These are phyloP conservation scores for Thalassarche chlororhynchos DNA, from an alignment of 2,113 vertebrate genomes.

Conservation along the genomic window DNA sequence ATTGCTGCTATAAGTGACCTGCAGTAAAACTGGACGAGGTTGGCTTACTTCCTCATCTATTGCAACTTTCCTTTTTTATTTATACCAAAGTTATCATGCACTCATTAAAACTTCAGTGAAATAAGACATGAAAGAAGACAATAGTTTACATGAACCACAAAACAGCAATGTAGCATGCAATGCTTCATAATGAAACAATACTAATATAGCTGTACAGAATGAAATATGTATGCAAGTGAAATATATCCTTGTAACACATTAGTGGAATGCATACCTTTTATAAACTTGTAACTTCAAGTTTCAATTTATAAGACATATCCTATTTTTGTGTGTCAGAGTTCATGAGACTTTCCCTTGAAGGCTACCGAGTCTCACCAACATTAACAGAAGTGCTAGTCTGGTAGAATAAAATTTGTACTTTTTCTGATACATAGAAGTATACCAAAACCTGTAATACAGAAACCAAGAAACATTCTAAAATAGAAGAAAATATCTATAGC, in stretches of 20 bases:
- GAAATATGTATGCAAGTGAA: not conserved
- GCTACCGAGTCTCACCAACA: fast-evolving
- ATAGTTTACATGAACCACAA: not conserved
- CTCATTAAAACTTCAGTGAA: not conserved
- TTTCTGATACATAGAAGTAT: not conserved
- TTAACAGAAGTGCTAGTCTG: not conserved
- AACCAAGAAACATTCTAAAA: not conserved
- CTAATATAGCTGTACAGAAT: not conserved
- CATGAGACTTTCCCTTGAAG: not conserved
- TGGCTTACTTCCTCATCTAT: not conserved
- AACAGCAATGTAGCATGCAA: not conserved
- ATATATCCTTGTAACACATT: not conserved
- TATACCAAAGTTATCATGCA: not conserved
- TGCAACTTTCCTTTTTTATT: not conserved
- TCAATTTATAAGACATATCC: not conserved
- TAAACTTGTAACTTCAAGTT: not conserved
- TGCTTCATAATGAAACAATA: not conserved
- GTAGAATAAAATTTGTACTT: not conserved
- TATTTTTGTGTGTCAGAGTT: not conserved
- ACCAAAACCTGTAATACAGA: not conserved
- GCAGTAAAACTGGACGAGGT: not conserved
- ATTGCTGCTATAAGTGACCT: not conserved
- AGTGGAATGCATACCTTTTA: not conserved
- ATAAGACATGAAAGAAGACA: not conserved
- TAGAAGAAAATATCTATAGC: not conserved